Evolutionary conservation across 30 jellyfish, hydroid and myxozoan genomes (phyloP).

Genomic region (Catostylus mosaicus): DNA sequence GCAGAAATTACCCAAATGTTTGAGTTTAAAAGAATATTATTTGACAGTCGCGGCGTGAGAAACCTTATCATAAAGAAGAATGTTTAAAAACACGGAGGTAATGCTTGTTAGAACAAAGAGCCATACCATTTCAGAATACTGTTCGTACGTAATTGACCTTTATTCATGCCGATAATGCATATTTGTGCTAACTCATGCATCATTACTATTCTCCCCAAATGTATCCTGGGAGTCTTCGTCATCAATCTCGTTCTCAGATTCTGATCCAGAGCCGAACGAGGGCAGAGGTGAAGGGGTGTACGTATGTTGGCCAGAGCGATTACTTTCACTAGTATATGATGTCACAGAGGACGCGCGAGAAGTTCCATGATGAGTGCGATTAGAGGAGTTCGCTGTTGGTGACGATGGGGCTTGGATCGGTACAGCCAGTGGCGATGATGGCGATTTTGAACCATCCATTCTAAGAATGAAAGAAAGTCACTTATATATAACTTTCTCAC

Average conservation of each 20-base stretch:
- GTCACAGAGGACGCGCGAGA: slow-evolving; percentile 81
- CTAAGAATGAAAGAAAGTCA: slow-evolving; percentile 18
- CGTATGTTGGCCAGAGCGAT: slow-evolving; percentile 78
- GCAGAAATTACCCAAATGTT: not conserved
- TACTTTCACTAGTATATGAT: slow-evolving; percentile 69
- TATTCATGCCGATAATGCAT: too few species aligned
- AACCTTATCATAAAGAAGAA: not conserved
- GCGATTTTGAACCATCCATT: slow-evolving; percentile 52
- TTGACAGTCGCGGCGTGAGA: not conserved
- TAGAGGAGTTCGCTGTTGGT: slow-evolving; percentile 49
- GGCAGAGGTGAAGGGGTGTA: slow-evolving; percentile 83
- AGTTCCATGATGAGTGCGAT: slow-evolving; percentile 46
- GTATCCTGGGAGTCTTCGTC: slow-evolving; percentile 80
- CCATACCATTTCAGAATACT: not conserved
- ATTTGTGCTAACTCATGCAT: slow-evolving; percentile 29
- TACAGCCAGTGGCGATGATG: slow-evolving; percentile 87
- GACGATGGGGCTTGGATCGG: slow-evolving; percentile 80
- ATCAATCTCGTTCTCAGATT: slow-evolving; percentile 71
- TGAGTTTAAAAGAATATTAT: not conserved
- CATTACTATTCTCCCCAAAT: slow-evolving; percentile 61
- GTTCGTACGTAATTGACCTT: not conserved
- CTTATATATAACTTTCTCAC: not conserved
- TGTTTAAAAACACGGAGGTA: not conserved
- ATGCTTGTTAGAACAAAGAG: not conserved
- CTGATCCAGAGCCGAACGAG: slow-evolving; percentile 79